Base-by-base conservation (phyloP, 2,888 invertebrate species). In the Lasioglossum lativentre region DNA sequence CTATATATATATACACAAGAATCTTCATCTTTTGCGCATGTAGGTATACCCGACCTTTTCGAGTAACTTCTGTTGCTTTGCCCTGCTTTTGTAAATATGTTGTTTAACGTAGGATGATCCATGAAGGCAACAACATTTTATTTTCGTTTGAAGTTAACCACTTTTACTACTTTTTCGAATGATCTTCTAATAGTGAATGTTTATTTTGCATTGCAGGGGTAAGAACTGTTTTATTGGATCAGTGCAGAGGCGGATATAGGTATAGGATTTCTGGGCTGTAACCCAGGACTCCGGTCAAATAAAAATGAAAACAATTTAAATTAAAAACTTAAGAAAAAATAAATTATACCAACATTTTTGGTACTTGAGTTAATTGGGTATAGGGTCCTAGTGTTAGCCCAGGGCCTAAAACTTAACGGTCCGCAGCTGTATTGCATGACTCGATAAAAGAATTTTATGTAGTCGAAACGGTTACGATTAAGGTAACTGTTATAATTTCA, bases 11-110 rank as follows among this genome's bases (percentile, higher is more conserved):
- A 78, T 77, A 71, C 78, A 81, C 45, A 40, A 78, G 75, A 87
- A 80, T 79, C 59, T 79, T 78, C 63, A 63, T 59, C 78, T 70
- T 68, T 81, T 68, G 80, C 75, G 82, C 87, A 78, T 10, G 70
- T 80, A 85, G 85, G 74, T 76, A 77, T 78, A 76, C 59, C 75
- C 45, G 75, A 80, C 45, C 77, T 42, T 30, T 59, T 68, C 72
- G 12, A 77, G 30, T 45, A 59, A 59, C 56, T 74, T 27, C 73
- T 16, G 30, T 47, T 30, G 4, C 8, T n/a, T 83, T 82, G 70
- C 19, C 19, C 56, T 34, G 56, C 40, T 8, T 42, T 66, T 47
- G 52, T 45, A 16, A 73, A 30, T 75, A 47, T 27, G 56, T 34
- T 45, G 19, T 34, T 40, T n/a, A 2, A 6, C 23, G 12, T 27